Conservation (phyloP, 2,888 invertebrate genomes). For the Gastracanthus pulcherrimus region DNA sequence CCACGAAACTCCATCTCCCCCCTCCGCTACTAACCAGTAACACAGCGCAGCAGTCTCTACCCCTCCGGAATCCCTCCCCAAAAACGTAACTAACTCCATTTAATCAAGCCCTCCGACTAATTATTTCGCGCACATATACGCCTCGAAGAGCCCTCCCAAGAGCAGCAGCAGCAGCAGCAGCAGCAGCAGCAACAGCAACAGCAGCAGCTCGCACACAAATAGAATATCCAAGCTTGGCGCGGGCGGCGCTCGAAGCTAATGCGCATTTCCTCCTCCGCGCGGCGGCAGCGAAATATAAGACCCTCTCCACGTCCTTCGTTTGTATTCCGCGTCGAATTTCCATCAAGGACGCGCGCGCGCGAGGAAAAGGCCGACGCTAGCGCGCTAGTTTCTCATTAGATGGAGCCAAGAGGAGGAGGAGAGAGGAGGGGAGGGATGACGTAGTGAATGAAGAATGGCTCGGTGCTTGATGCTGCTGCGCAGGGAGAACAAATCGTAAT, state of each 20-base stretch:
- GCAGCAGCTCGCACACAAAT: conserved; percentile 10
- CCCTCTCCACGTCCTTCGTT: conserved; percentile 1
- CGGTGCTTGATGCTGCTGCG: not conserved
- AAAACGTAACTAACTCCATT: conserved; percentile 28
- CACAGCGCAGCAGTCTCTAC: not conserved
- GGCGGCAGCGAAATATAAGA: conserved; percentile 3
- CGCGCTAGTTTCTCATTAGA: conserved; percentile 14
- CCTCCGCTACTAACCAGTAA: no score
- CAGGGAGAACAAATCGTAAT: conserved; percentile 17
- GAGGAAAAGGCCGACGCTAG: not conserved
- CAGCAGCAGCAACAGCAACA: not conserved
- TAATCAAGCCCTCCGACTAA: conserved; percentile 32
- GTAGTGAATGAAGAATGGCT: conserved; percentile 26
- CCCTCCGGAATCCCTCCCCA: not conserved
- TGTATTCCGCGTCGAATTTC: conserved; percentile 33
- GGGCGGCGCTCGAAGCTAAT: not conserved
- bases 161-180: not conserved
- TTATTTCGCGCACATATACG: conserved; percentile 19
- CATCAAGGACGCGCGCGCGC: conserved; percentile 10
- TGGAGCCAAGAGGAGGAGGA: not conserved
- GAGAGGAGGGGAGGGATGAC: not conserved
- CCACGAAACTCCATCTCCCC: not conserved
- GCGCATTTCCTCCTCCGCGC: conserved; percentile 9
- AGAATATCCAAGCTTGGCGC: conserved; percentile 39
- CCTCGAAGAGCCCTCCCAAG: not conserved